A percentile compares a stretch with the other conserved stretches of the same genome.
Evolutionary conservation across 2,113 vertebrate species (phyloP).

Genomic region (Hiodon alosoides): DNA sequence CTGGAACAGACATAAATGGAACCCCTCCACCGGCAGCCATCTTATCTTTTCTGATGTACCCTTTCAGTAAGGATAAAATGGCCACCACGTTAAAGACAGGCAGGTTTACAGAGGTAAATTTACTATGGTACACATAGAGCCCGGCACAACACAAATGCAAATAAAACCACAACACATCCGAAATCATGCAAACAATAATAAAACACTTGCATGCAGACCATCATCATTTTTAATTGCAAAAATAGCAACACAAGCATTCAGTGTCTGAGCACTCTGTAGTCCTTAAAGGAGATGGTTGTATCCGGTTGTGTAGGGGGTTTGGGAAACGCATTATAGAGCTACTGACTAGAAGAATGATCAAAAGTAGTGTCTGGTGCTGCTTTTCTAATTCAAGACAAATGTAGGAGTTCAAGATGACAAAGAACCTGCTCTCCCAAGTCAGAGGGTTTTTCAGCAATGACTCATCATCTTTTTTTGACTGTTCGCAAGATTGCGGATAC

Average conservation of each 20-base stretch:
- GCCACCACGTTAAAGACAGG: conserved; percentile 26
- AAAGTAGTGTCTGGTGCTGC: neutral
- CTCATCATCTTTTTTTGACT: neutral
- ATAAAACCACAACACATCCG: neutral
- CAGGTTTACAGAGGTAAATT: neutral
- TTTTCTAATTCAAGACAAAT: neutral
- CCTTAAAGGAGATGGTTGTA: neutral
- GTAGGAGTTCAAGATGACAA: neutral
- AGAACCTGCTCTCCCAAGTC: neutral
- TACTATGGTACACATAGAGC: neutral
- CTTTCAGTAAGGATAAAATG: conserved; percentile 34
- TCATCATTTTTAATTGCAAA: neutral
- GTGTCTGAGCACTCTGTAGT: neutral
- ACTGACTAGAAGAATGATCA: neutral
- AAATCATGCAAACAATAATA: too few species aligned
- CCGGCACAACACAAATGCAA: neutral
- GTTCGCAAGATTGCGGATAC: neutral
- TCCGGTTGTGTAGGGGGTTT: neutral
- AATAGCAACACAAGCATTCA: neutral
- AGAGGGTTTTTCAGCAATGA: neutral
- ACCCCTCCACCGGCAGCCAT: conserved; percentile 33
- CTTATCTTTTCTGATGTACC: conserved; percentile 25
- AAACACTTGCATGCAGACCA: too few species aligned
- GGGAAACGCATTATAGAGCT: neutral
- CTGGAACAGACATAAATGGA: conserved; percentile 5